These are phyloP conservation scores for Pristionchus mayeri DNA, from an alignment of 2,888 invertebrate species.

Conservation along the genomic window DNA sequence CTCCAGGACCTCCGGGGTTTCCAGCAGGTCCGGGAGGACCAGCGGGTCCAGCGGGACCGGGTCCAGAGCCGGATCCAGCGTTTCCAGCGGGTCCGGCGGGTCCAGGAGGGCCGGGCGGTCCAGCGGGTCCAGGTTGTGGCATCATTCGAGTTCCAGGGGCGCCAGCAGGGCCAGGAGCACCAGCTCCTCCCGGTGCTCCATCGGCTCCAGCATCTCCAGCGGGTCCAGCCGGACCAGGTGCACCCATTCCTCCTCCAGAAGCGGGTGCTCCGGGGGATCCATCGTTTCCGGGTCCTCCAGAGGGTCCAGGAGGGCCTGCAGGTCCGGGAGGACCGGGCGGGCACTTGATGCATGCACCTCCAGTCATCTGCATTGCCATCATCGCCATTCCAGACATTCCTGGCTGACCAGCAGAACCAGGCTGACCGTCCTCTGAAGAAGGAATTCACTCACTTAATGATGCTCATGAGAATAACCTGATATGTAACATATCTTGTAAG, in stretches of 20 bases:
- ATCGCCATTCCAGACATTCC: constrained; percentile 42
- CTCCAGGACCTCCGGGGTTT: constrained; percentile 51
- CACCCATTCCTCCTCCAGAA: neutral
- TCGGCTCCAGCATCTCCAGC: constrained; percentile 53
- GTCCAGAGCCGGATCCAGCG: constrained; percentile 55
- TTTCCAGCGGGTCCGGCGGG: constrained; percentile 60
- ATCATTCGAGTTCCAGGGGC: neutral
- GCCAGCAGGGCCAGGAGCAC: constrained; percentile 17
- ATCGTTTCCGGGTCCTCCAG: neutral
- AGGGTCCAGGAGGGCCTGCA: constrained; percentile 33
- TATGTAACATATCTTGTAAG: neutral
- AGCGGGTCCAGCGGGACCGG: constrained; percentile 57
- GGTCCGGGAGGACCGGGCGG: constrained; percentile 42
- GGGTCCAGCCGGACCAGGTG: constrained; percentile 49
- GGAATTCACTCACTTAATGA: too few relatives aligned
- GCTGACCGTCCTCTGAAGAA: constrained; percentile 34
- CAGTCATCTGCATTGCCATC: constrained; percentile 48
- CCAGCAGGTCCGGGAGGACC: constrained; percentile 61
- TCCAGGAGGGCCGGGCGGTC: constrained; percentile 47
- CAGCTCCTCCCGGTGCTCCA: constrained; percentile 60
- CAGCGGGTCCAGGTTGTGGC: constrained; percentile 31
- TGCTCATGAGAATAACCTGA: neutral
- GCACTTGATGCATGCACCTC: constrained; percentile 47
- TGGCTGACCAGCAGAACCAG: constrained; percentile 41
- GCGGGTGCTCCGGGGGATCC: constrained; percentile 38